Evolutionary conservation across 2,888 invertebrate genomes (phyloP).

Genomic region (Microctonus aethiopoides): DNA sequence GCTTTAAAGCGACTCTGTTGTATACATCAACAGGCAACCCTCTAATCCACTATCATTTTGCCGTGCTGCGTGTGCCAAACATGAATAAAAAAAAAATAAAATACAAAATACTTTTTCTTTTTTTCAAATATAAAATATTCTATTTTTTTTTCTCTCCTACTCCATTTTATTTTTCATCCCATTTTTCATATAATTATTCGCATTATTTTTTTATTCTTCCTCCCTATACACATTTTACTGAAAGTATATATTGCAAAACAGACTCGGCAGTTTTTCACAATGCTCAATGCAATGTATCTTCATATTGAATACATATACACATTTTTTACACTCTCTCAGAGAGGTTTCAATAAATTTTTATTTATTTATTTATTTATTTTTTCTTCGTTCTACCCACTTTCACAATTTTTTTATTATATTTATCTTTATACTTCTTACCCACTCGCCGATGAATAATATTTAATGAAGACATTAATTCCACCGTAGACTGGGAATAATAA

Average conservation of each 20-base stretch:
- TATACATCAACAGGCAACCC: background rate
- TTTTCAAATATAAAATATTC: background rate
- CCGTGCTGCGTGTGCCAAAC: background rate
- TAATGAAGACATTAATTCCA: conserved; percentile 31
- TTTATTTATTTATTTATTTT: background rate
- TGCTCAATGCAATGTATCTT: background rate
- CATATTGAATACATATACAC: background rate
- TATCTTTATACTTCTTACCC: background rate
- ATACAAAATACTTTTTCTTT: too few relatives aligned
- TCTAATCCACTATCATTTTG: background rate
- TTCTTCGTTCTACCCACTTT: background rate
- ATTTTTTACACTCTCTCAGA: background rate
- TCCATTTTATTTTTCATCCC: background rate
- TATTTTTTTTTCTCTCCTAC: background rate
- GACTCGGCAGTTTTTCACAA: background rate
- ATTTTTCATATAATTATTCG: too few relatives aligned
- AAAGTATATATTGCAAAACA: too few relatives aligned
- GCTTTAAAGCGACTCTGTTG: background rate
- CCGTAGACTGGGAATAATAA: conserved; percentile 19
- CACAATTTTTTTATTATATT: conserved; percentile 1
- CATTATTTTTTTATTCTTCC: background rate
- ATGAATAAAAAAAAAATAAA: background rate
- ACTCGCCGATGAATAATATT: conserved; percentile 25
- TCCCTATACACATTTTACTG: background rate
- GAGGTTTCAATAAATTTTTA: background rate